A percentile compares a stretch with the other conserved stretches of the same genome.
Conservation (phyloP, 1,140 invertebrate genomes). For the Bombus confusus region DNA sequence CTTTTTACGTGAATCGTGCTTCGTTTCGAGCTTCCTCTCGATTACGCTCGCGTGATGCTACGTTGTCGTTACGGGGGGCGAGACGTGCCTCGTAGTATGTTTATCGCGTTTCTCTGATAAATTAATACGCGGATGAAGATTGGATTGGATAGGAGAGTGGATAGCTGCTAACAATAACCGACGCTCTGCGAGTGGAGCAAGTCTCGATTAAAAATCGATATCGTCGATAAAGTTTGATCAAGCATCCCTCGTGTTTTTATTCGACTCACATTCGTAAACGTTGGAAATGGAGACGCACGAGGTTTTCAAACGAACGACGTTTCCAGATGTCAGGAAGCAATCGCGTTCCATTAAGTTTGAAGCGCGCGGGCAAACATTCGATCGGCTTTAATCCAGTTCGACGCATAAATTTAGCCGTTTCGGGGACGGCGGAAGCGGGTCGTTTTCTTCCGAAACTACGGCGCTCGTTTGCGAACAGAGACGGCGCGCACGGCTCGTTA, state of each 20-base stretch:
- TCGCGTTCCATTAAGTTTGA: slow-evolving; percentile 5
- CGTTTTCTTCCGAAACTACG: slow-evolving; percentile 1
- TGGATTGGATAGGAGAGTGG: neutral
- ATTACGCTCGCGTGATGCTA: neutral
- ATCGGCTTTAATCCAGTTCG: slow-evolving; percentile 6
- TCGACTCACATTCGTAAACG: neutral
- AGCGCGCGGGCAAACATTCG: slow-evolving; percentile 3
- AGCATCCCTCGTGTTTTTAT: neutral
- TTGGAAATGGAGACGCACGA: neutral
- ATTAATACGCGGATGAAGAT: neutral
- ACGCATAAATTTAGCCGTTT: slow-evolving; percentile 28
- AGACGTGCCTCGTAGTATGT: neutral
- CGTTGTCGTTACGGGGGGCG: neutral
- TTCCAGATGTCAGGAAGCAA: slow-evolving; percentile 9
- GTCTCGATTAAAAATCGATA: neutral
- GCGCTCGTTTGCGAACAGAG: slow-evolving; percentile 47
- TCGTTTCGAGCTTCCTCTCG: neutral
- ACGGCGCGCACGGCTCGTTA: slow-evolving; percentile 46
- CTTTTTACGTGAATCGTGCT: slow-evolving; percentile 8
- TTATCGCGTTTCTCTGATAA: neutral
- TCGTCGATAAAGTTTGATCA: neutral
- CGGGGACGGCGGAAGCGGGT: neutral
- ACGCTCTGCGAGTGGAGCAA: too few relatives aligned
- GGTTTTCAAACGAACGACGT: too few relatives aligned
- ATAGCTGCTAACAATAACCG: too few relatives aligned